These are phyloP conservation scores for Melanaphis sacchari DNA, from an alignment of 1,140 invertebrate species.

Conservation along the genomic window DNA sequence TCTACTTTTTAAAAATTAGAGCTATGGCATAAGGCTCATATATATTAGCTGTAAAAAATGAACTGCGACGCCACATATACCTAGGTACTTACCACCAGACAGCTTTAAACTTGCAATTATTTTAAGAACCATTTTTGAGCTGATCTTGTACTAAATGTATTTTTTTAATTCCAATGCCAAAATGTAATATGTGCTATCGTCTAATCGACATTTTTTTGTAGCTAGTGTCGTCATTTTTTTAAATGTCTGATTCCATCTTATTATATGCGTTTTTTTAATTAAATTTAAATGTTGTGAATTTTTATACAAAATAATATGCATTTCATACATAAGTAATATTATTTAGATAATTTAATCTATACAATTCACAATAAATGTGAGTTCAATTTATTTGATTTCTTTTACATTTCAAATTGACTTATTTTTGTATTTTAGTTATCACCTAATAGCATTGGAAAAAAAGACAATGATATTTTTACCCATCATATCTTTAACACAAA, in stretches of 20 bases:
- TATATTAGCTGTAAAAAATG: neutral
- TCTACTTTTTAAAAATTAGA: neutral
- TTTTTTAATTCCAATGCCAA: too few species aligned
- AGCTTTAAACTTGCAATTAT: too few species aligned
- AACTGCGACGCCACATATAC: too few species aligned
- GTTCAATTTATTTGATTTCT: neutral
- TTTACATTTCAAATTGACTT: neutral
- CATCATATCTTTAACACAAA: neutral
- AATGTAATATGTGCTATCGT: too few species aligned
- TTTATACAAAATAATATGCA: neutral
- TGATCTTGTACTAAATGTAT: too few species aligned
- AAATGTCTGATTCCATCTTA: too few species aligned
- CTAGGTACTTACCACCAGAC: too few species aligned
- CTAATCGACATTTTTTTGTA: too few species aligned
- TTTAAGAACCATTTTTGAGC: neutral
- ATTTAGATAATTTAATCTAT: neutral
- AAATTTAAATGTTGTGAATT: too few species aligned
- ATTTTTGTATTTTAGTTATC: neutral
- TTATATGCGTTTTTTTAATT: neutral
- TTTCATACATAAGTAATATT: neutral
- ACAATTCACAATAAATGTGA: neutral
- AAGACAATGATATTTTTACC: neutral
- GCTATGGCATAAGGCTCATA: neutral
- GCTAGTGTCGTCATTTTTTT: too few species aligned
- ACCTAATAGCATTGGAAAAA: neutral